Evolutionary conservation across 2,113 vertebrate genomes (phyloP), one percentile per base, ranked within the genome.

Genomic region (Perca fluviatilis): DNA sequence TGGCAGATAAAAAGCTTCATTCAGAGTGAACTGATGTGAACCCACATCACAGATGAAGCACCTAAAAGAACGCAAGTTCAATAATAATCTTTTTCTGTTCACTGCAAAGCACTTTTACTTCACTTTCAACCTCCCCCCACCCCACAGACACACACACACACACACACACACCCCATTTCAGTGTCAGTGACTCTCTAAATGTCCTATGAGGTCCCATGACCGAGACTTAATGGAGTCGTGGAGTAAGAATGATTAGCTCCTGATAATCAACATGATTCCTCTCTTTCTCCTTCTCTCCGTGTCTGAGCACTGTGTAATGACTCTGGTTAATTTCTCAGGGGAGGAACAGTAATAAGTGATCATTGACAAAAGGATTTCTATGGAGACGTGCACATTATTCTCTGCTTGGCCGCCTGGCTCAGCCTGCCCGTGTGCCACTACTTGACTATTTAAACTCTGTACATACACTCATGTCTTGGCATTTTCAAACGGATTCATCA

Each of bases 281-380:
- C 56, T 77, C 69, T 19, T 43, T 78, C 66, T 61, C 63, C 21
- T 40, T 25, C 62, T 49, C 57, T 63, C 64, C 58, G 49, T 82
- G 71, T 80, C 77, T 80, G 71, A 87, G 69, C 56, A 6, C 74
- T 74, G 67, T 79, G 83, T 87, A 90, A 87, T 78, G 89, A 88
- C 83, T 85, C 67, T 16, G 77, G n/a, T 91, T 92, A 90, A 91
- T 93, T 93, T 93, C 92, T 92, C 92, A 63, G 74, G 86, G 89
- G 92, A 84, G 66, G 69, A 58, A 69, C 62, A 6, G 77, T 86
- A 85, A 92, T 90, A 91, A 88, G 88, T 89, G 90, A 89, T 93
- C 90, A 90, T 78, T 90, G 90, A 91, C 88, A 91, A 87, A 89
- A 82, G 75, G 68, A 89, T 88, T 88, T 80, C 86, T 85, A 62